phyloP scores from a whole-genome alignment of 2,113 vertebrate genomes.

The Peromyscus californicus region DNA sequence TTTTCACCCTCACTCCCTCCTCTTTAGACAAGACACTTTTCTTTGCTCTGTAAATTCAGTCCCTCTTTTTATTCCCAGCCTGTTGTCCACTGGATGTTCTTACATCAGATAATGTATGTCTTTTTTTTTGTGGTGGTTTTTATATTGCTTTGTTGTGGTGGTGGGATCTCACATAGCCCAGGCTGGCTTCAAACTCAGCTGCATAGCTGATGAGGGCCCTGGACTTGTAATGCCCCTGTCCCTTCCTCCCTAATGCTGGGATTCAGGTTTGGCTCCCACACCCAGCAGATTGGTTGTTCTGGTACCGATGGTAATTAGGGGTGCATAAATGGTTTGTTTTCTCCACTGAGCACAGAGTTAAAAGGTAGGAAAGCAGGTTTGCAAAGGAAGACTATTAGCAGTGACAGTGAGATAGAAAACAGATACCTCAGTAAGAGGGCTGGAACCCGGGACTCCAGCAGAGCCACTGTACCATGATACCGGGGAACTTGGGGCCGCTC shows the following conservation, averaged over 20 bases:
- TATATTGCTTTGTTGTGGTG: neutral
- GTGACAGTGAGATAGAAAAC: neutral
- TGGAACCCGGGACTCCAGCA: neutral
- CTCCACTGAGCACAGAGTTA: neutral
- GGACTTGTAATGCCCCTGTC: neutral
- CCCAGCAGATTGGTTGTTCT: neutral
- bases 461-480: neutral
- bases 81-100: neutral
- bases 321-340: neutral
- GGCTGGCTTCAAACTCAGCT: neutral
- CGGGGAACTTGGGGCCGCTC: neutral
- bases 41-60: neutral
- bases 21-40: neutral
- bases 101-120: neutral
- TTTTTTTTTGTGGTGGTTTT: neutral
- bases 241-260: neutral
- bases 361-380: neutral
- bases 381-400: neutral
- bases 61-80: neutral
- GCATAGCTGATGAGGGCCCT: neutral
- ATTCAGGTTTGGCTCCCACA: neutral
- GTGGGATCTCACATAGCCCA: neutral
- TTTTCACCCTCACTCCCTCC: neutral
- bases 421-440: neutral
- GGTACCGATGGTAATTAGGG: neutral